Evolutionary conservation across 2,888 invertebrate genomes (phyloP).

Genomic region (Cosmia pyralina): DNA sequence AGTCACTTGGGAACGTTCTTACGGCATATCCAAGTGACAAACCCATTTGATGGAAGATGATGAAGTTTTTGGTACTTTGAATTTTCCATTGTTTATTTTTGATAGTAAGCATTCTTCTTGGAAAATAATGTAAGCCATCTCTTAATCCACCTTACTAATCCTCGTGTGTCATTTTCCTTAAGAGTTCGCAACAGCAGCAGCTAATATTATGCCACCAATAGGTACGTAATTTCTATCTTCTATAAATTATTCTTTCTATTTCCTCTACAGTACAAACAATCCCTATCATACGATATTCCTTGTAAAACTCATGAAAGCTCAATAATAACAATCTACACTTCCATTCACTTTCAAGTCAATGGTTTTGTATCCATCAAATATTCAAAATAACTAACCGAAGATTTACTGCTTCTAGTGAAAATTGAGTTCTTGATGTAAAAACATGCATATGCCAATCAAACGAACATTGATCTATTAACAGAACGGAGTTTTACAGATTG

Average conservation of each 20-base stretch:
- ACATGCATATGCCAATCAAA: slow-evolving; percentile 1
- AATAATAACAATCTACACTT: background rate
- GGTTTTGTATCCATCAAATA: background rate
- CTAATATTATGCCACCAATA: background rate
- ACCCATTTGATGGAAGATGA: background rate
- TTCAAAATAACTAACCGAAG: background rate
- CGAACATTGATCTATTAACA: background rate
- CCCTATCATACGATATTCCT: background rate
- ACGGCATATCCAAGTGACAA: background rate
- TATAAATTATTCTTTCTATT: background rate
- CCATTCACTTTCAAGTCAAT: background rate
- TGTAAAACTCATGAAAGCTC: too few species aligned
- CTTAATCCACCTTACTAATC: background rate
- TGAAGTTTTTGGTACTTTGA: background rate
- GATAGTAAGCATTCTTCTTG: background rate
- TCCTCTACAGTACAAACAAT: background rate
- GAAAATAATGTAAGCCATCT: background rate
- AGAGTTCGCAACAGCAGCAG: background rate
- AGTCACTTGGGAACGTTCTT: background rate
- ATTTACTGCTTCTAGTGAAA: slow-evolving; percentile 1
- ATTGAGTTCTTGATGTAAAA: slow-evolving; percentile 11
- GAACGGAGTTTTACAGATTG: background rate
- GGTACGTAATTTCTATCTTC: background rate
- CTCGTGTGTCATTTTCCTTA: background rate
- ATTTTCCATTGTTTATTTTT: background rate